Evolutionary conservation across 2,797 vertebrate genomes (phyloP), one percentile per base, ranked within the genome.

Genomic region (Tadarida brasiliensis): DNA sequence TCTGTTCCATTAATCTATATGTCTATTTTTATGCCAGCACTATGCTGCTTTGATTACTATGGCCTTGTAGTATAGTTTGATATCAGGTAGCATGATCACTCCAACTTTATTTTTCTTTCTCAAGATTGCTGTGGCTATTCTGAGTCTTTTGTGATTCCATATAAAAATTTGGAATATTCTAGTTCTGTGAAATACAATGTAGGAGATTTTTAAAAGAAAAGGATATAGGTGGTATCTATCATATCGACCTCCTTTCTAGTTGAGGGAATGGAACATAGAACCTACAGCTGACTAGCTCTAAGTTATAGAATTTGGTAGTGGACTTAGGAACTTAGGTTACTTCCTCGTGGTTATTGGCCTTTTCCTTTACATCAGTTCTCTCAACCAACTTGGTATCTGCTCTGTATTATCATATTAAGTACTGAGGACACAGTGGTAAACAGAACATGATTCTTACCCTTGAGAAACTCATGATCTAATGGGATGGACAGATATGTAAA

Each of bases 391-490:
- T 80, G 10, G n/a, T 39, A 44, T 59, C 35, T 90, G 47, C 17
- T 92, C 57, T 90, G 10, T 68, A 47, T 76, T 30, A 73, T 67
- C 65, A 87, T 54, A 57, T 54, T 74, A 83, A 54, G 24, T 92
- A 17, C 47, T 61, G 59, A 94, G 67, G 19, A 90, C 28, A 88
- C 4, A 67, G 28, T 87, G 6, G 78, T 80, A 87, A 87, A 96
- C 22, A 94, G 30, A 44, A 80, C 80, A 88, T 73, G 35, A 30
- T 9, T 30, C 35, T 73, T 74, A 87, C 4, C 20, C 35, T 73
- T 87, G 28, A 80, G 44, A 94, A 97, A 68, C 44, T 87, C 35
- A 73, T 74, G 57, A 24, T 80, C 7, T 78, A 85, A 73, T 87
- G 61, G 3, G 24, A 74, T 74, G 39, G 11, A 84, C 26, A 76